Percentiles rank a stretch among this genome's conserved stretches.
These are phyloP conservation scores for Craseonycteris thonglongyai DNA, from an alignment of 2,113 vertebrate genomes.

Conservation along the genomic window DNA sequence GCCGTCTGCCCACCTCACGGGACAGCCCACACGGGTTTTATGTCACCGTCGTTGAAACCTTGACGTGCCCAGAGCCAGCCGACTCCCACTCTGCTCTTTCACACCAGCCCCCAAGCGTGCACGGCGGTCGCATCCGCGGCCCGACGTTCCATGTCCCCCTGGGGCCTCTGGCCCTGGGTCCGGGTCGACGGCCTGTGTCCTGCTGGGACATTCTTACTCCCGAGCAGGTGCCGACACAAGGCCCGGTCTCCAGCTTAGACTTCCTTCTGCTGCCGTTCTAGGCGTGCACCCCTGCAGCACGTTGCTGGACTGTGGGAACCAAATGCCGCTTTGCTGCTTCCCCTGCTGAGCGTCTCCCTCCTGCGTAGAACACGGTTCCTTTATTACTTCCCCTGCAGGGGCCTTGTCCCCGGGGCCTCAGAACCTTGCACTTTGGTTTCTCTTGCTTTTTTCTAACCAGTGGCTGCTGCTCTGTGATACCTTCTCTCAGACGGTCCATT, in stretches of 20 bases:
- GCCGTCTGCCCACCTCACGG: neutral
- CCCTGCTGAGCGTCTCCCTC: neutral
- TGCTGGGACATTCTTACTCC: neutral
- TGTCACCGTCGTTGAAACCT: neutral
- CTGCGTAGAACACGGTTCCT: neutral
- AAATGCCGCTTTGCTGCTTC: neutral
- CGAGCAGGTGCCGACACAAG: neutral
- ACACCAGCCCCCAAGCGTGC: too few relatives aligned
- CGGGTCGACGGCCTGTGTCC: neutral
- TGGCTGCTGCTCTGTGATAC: neutral
- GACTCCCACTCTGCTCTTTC: neutral
- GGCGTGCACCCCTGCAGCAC: too few relatives aligned
- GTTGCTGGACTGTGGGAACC: neutral
- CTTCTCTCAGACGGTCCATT: neutral
- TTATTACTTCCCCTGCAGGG: neutral
- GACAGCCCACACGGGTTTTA: neutral
- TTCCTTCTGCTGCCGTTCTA: neutral
- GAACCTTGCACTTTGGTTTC: neutral
- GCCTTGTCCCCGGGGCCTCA: neutral
- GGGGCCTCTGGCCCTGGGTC: neutral
- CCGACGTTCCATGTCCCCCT: too few relatives aligned
- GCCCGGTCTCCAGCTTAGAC: neutral
- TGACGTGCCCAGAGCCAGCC: neutral
- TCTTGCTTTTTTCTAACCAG: neutral
- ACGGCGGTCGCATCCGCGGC: fast-evolving